Base-by-base conservation (phyloP, 2,113 vertebrate species). In the Plecturocebus donacophilus region DNA sequence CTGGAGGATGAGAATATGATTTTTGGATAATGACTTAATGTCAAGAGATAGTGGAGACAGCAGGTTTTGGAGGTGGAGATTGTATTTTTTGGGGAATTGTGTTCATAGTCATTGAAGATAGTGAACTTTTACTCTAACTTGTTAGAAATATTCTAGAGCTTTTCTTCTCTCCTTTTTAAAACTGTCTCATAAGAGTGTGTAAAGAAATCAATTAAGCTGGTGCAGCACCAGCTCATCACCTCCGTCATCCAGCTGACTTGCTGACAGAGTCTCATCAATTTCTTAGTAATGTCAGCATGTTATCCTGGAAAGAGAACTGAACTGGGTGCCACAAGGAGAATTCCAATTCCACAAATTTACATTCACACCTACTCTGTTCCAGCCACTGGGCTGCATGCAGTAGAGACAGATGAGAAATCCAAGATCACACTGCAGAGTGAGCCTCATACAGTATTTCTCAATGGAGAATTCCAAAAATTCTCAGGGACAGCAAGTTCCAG, bases 191-290 rank as follows among this genome's bases (percentile, higher is more conserved):
- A 40, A 25, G 54, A 76, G 7, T 45, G 11, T 88, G 54, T 40
- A 56, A 87, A 94, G 61, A 90, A 92, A 92, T 61, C 66, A 79
- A 8, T 80, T 87, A 91, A 84, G 40, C 68, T 95, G 71, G 49
- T 73, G 73, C 6, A 68, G 45, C 54, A 38, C 30, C 19, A 52
- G 35, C 10, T 86, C 27, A 42, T 42, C 61, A 32, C 17, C n/a
- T 89, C 73, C 76, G 71, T 81, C 68, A 71, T 42, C n/a, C n/a
- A 64, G 47, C 16, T 52, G 79, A 80, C 79, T 47, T 73, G 35
- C 38, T 79, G 82, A 93, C 27, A 88, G 66, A 38, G 19, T 71
- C 70, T 38, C 32, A 58, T 58, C 66, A 35, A 27, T 68, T 73
- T 94, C 4, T 54, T 58, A 58, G 17, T 86, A 75, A 66, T 38